These are phyloP conservation scores for Samia ricini DNA, from an alignment of 1,140 invertebrate genomes.

Conservation along the genomic window DNA sequence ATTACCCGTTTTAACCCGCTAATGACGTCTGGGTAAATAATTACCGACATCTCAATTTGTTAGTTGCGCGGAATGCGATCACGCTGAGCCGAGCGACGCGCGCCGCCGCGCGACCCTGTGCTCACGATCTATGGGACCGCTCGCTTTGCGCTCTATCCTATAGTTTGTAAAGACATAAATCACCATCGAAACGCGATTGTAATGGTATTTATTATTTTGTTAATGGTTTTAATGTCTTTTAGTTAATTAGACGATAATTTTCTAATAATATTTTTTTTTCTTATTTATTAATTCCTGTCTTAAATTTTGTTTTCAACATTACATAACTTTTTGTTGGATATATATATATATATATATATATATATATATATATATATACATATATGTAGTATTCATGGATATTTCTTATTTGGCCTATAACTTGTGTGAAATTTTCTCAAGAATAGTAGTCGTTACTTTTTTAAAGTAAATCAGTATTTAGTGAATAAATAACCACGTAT, in stretches of 20 bases:
- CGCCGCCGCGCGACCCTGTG: no score
- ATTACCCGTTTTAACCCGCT: conserved; percentile 32
- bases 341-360: no score
- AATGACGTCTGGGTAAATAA: conserved; percentile 46
- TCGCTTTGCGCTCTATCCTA: conserved; percentile 5
- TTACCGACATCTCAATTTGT: conserved; percentile 51
- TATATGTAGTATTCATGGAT: no score
- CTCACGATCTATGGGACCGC: conserved; percentile 36
- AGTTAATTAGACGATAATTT: conserved; percentile 1
- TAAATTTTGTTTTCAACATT: no score
- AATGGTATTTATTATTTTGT: conserved; percentile 12
- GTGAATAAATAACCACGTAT: no score
- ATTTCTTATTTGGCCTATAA: no score
- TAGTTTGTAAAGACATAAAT: conserved; percentile 33
- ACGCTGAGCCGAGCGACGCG: conserved; percentile 35
- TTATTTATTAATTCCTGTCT: no score
- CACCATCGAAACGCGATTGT: conserved; percentile 41
- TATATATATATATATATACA: no score
- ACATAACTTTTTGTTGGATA: no score
- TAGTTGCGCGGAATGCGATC: conserved; percentile 30
- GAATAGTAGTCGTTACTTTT: no score
- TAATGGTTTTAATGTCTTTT: neutral
- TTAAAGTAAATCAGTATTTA: no score
- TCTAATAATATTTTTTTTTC: neutral
- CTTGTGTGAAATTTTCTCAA: no score